These are phyloP conservation scores for Cygnus buccinator DNA, from an alignment of 2,113 vertebrate species.

Conservation along the genomic window DNA sequence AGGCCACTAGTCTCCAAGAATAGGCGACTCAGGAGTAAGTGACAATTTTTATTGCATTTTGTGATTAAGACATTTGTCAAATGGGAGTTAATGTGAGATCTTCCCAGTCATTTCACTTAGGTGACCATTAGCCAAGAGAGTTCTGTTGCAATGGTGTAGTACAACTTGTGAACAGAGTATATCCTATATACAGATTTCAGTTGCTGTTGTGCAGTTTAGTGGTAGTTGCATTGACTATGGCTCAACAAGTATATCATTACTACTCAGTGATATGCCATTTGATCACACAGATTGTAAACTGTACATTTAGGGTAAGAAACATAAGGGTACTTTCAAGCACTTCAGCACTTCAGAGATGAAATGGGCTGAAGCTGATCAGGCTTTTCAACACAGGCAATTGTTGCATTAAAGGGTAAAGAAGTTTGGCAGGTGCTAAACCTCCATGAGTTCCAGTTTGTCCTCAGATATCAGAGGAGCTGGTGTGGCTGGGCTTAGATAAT, in stretches of 20 bases:
- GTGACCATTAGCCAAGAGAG: background rate
- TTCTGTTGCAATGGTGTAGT: background rate
- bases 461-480: too few species aligned
- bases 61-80: background rate
- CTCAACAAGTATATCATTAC: background rate
- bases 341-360: background rate
- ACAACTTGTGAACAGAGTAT: background rate
- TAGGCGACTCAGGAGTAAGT: background rate
- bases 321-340: background rate
- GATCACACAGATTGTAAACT: accelerated
- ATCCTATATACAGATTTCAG: background rate
- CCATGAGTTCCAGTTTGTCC: too few species aligned
- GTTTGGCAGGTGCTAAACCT: too few species aligned
- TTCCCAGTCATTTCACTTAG: background rate
- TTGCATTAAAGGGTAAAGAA: too few species aligned
- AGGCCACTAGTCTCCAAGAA: background rate
- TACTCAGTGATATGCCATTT: background rate
- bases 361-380: background rate
- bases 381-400: background rate
- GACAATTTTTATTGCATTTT: background rate
- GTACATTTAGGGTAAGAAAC: background rate
- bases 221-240: background rate
- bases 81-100: background rate
- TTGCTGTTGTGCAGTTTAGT: background rate
- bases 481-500: too few species aligned